Percentiles rank a stretch among this genome's conserved stretches.
These are phyloP conservation scores for Buathra laborator DNA, from an alignment of 2,888 invertebrate species.

Conservation along the genomic window DNA sequence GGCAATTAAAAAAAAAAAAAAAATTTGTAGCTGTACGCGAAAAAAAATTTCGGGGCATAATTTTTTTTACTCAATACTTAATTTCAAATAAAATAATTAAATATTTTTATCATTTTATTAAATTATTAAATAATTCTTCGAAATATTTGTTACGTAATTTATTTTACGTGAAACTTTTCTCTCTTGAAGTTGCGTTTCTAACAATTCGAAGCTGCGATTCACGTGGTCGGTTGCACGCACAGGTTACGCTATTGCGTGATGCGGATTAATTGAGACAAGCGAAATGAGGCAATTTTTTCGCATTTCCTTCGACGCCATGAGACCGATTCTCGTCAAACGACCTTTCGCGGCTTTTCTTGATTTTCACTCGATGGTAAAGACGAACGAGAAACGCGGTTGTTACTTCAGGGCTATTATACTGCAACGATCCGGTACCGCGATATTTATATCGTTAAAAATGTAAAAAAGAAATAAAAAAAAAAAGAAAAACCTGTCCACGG, in stretches of 20 bases:
- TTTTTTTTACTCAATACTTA: no score
- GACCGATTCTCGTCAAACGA: constrained; percentile 56
- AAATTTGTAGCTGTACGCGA: no score
- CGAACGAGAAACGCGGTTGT: constrained; percentile 50
- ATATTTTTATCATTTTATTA: not conserved
- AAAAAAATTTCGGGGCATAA: no score
- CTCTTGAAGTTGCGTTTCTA: not conserved
- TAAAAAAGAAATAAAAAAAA: no score
- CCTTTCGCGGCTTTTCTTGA: constrained; percentile 59
- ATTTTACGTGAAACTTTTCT: not conserved
- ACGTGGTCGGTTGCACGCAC: constrained; percentile 5
- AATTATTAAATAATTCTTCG: not conserved
- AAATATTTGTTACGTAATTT: no score
- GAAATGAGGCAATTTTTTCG: not conserved
- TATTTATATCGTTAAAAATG: not conserved
- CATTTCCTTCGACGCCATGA: constrained; percentile 43
- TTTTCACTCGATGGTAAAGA: constrained; percentile 56
- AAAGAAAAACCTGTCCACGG: constrained; percentile 31
- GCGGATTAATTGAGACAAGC: constrained; percentile 55
- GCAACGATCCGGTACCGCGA: constrained; percentile 32
- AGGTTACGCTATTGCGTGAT: constrained; percentile 27
- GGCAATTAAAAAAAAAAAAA: no score
- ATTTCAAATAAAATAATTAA: no score
- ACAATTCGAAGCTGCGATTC: not conserved
- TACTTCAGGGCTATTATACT: constrained; percentile 2